These are phyloP conservation scores for Cotesia chilonis DNA, from an alignment of 1,140 invertebrate species.

Conservation along the genomic window DNA sequence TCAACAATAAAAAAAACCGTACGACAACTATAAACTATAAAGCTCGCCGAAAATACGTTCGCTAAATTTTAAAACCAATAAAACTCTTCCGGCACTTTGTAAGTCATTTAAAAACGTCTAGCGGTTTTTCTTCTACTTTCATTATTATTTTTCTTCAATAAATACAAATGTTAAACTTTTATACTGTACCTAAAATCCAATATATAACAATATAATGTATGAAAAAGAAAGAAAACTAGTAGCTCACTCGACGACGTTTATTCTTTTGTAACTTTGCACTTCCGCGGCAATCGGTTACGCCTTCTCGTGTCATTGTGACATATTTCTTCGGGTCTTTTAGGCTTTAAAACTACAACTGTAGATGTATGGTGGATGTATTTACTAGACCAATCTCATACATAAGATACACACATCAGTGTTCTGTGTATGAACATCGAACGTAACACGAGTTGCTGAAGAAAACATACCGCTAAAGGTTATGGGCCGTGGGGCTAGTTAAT, in stretches of 20 bases:
- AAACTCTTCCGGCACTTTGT: conserved; percentile 19
- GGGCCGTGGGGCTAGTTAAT: conserved; percentile 46
- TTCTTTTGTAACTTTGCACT: conserved; percentile 50
- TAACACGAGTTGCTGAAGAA: conserved; percentile 47
- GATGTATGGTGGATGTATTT: too few species aligned
- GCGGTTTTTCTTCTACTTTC: neutral
- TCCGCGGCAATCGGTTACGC: conserved; percentile 54
- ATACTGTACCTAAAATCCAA: conserved; percentile 2
- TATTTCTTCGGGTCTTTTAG: conserved; percentile 51
- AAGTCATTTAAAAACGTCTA: neutral
- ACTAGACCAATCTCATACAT: too few species aligned
- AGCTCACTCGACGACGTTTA: conserved; percentile 1
- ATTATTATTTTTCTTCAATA: conserved; percentile 10
- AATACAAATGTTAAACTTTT: conserved; percentile 11
- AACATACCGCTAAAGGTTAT: conserved; percentile 9
- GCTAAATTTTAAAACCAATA: conserved; percentile 15
- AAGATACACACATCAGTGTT: neutral
- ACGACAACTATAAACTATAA: conserved; percentile 6
- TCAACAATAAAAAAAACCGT: conserved; percentile 1
- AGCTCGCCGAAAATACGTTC: conserved; percentile 19
- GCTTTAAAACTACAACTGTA: conserved; percentile 25
- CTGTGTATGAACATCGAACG: neutral
- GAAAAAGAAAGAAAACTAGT: neutral
- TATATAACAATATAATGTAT: too few species aligned
- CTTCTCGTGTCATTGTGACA: conserved; percentile 51